Percentiles rank a stretch among this genome's conserved stretches.
Conservation (phyloP, 1,140 invertebrate genomes). For the Trachymyrmex septentrionalis region DNA sequence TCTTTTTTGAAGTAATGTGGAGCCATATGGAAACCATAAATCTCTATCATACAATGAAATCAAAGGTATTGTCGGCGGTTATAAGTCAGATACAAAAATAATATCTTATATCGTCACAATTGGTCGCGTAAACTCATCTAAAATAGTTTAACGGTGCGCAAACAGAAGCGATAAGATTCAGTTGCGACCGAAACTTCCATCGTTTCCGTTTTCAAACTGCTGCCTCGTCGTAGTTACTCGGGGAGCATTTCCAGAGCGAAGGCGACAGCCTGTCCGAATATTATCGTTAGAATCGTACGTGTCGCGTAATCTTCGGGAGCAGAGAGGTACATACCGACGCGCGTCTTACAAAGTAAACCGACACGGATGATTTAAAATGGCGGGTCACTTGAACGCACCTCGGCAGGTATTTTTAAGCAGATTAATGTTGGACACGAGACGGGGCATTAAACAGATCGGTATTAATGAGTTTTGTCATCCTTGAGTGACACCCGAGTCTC, state of each 20-base stretch:
- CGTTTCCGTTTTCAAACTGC: slow-evolving; percentile 9
- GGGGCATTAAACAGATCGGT: slow-evolving; percentile 86
- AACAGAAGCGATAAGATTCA: slow-evolving; percentile 21
- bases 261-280: background rate
- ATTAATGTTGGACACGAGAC: slow-evolving; percentile 86
- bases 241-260: background rate
- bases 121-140: background rate
- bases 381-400: slow-evolving; percentile 54
- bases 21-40: background rate
- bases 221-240: background rate
- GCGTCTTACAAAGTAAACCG: slow-evolving; percentile 48
- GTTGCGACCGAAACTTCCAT: slow-evolving; percentile 33
- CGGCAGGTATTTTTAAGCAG: slow-evolving; percentile 85
- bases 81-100: slow-evolving; percentile 49
- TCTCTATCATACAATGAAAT: background rate
- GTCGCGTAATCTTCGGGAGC: background rate
- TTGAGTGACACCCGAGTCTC: slow-evolving; percentile 84
- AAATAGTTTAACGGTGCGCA: slow-evolving; percentile 35
- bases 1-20: too few relatives aligned
- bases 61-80: background rate
- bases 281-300: slow-evolving; percentile 14
- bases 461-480: slow-evolving; percentile 87
- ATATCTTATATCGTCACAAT: slow-evolving; percentile 23
- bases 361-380: slow-evolving; percentile 63
- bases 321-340: background rate